Evolutionary conservation across 2,113 vertebrate genomes (phyloP).

Genomic region (Oenanthe oenanthe): DNA sequence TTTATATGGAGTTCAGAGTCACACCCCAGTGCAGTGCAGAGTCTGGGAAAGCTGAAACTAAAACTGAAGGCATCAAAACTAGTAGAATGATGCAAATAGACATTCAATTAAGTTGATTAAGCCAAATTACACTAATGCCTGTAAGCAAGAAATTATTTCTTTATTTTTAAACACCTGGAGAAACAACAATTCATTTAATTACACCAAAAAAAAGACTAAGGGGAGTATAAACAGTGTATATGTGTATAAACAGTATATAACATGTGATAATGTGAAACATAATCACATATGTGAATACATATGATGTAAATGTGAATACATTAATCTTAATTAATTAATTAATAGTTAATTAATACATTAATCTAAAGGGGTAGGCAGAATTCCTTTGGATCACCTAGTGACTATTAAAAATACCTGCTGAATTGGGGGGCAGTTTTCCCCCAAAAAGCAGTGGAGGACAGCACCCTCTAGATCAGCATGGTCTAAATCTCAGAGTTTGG

Average conservation of each 20-base stretch:
- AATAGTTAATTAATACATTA: neutral
- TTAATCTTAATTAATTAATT: too few species aligned
- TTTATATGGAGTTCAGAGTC: neutral
- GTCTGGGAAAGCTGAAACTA: neutral
- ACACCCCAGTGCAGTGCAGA: neutral
- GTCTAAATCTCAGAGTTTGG: neutral
- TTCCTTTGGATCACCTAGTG: neutral
- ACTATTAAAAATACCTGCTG: neutral
- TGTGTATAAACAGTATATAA: too few species aligned
- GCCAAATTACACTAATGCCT: neutral
- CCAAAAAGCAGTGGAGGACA: neutral
- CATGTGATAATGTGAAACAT: neutral
- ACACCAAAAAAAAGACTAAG: neutral
- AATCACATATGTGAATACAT: neutral
- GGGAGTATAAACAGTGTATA: neutral
- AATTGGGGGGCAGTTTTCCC: neutral
- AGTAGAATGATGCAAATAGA: neutral
- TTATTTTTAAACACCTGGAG: neutral
- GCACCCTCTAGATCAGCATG: neutral
- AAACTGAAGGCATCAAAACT: neutral
- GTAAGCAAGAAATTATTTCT: neutral
- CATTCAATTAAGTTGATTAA: neutral
- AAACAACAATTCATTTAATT: neutral
- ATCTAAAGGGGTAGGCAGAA: neutral
- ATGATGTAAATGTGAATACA: neutral